Evolutionary conservation across 2,888 invertebrate species (phyloP).

Genomic region (Pollenia griseotomentosa): DNA sequence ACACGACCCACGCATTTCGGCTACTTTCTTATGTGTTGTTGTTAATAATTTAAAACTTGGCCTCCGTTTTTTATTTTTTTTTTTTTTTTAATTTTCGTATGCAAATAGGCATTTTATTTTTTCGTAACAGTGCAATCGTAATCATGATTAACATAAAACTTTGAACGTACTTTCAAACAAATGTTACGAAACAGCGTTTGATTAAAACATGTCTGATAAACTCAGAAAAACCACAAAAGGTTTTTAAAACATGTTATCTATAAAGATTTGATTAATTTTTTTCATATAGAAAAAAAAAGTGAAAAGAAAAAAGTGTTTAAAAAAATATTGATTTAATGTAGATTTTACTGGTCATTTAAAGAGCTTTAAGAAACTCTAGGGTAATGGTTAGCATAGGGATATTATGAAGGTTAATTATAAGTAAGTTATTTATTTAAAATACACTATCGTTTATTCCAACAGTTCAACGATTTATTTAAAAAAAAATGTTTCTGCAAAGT

Average conservation of each 20-base stretch:
- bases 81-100: conserved; percentile 20
- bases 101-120: conserved; percentile 45
- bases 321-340: neutral
- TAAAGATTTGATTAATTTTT: conserved; percentile 37
- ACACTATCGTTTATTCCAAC: too few relatives aligned
- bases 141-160: conserved; percentile 1
- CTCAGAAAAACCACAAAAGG: neutral
- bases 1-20: neutral
- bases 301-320: conserved; percentile 5
- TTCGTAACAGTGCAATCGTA: neutral
- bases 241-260: conserved; percentile 5
- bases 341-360: neutral
- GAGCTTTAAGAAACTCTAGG: too few relatives aligned
- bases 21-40: conserved; percentile 19
- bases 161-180: conserved; percentile 25
- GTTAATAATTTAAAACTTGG: conserved; percentile 32
- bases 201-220: neutral
- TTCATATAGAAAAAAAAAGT: conserved; percentile 37
- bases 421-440: too few relatives aligned
- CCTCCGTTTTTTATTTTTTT: conserved; percentile 18
- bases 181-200: conserved; percentile 45
- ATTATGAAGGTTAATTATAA: too few relatives aligned
- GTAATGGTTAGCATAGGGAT: too few relatives aligned
- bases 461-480: too few relatives aligned
- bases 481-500: too few relatives aligned